A percentile compares a stretch with the other conserved stretches of the same genome.
phyloP scores from a whole-genome alignment of 2,888 invertebrate genomes.

The Coelinius sp. region DNA sequence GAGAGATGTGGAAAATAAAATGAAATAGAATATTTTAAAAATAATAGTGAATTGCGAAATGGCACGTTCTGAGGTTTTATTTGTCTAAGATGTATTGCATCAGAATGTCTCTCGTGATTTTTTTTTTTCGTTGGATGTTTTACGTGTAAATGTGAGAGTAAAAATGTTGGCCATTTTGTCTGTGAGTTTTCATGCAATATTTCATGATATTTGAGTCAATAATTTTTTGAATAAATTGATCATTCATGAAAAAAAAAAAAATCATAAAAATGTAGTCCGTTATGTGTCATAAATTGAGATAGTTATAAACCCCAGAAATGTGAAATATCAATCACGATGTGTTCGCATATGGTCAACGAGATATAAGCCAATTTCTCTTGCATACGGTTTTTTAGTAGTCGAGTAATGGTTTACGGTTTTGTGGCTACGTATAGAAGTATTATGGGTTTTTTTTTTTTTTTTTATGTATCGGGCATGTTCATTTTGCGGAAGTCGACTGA shows the following conservation, averaged over 20 bases:
- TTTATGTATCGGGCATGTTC: neutral
- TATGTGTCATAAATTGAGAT: constrained; percentile 33
- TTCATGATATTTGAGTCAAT: neutral
- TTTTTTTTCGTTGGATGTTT: constrained; percentile 1
- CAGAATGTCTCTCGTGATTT: constrained; percentile 1
- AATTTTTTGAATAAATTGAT: neutral
- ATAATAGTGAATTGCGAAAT: constrained; percentile 36
- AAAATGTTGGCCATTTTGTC: constrained; percentile 22
- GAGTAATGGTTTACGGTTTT: neutral
- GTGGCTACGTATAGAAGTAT: constrained; percentile 1
- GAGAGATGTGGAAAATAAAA: neutral
- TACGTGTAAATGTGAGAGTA: neutral
- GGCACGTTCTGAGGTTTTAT: constrained; percentile 42
- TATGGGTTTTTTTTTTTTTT: neutral
- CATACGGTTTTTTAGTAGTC: constrained; percentile 3
- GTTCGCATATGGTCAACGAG: constrained; percentile 19
- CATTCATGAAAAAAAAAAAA: neutral
- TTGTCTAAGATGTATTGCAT: constrained; percentile 19
- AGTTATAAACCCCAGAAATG: constrained; percentile 5
- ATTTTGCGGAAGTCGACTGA: constrained; percentile 18
- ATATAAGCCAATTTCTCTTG: constrained; percentile 32
- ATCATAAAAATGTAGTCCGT: neutral
- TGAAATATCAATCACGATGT: constrained; percentile 31
- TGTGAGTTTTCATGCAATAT: neutral
- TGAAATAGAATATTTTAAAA: neutral